Conservation (phyloP, 2,888 invertebrate species). For the Agonopterix arenella region DNA sequence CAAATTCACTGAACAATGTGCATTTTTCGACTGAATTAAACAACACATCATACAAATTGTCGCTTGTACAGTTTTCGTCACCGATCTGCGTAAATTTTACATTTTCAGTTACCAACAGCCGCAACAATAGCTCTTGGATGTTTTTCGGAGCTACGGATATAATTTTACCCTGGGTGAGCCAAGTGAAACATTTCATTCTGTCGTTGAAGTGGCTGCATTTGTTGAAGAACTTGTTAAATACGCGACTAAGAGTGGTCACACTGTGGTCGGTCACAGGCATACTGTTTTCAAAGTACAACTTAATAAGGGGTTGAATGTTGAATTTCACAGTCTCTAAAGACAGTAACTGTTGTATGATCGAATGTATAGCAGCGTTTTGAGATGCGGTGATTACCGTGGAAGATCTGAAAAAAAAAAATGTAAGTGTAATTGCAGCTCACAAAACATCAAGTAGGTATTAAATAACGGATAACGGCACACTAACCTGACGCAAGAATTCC, state of each 20-base stretch:
- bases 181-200: constrained; percentile 40
- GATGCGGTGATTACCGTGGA: constrained; percentile 34
- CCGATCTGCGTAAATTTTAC: constrained; percentile 4
- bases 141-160: constrained; percentile 20
- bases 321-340: constrained; percentile 34
- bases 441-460: too few relatives aligned
- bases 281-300: constrained; percentile 55
- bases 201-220: constrained; percentile 43
- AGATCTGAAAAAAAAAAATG: constrained; percentile 38
- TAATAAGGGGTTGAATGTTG: constrained; percentile 43
- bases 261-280: constrained; percentile 52
- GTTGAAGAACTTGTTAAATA: constrained; percentile 49
- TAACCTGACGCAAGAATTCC: constrained; percentile 65
- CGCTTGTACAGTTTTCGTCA: constrained; percentile 9
- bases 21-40: constrained; percentile 45
- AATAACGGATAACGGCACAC: constrained; percentile 1
- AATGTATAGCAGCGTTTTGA: constrained; percentile 46
- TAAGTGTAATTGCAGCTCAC: too few relatives aligned
- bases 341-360: constrained; percentile 45
- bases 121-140: constrained; percentile 37
- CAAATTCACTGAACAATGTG: constrained; percentile 56
- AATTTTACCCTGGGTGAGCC: constrained; percentile 41
- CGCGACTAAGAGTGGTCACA: constrained; percentile 39
- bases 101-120: constrained; percentile 50
- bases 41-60: constrained; percentile 34